phyloP scores from a whole-genome alignment of 2,797 vertebrate species.

The Cyprinella venusta region DNA sequence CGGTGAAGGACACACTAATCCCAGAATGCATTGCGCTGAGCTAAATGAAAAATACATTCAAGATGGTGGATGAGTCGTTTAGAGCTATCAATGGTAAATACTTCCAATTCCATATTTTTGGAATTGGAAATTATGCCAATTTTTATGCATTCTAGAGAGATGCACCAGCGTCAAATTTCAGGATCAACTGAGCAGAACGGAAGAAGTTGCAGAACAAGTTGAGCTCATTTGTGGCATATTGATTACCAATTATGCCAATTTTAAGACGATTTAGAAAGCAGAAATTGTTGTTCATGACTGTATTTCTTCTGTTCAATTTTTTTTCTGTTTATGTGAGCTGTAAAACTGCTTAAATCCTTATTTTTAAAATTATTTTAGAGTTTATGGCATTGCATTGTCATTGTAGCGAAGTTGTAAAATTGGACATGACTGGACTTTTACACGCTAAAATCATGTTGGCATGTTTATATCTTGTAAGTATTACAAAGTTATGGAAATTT shows the following conservation, averaged over 20 bases:
- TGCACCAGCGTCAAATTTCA: not conserved
- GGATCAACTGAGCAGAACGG: not conserved
- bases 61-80: not conserved
- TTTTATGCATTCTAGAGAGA: not conserved
- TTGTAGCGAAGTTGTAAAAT: not conserved
- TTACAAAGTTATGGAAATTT: too few relatives aligned
- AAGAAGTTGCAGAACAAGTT: not conserved
- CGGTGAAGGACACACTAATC: not conserved
- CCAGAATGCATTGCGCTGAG: not conserved
- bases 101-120: not conserved
- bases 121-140: not conserved
- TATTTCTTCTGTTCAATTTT: not conserved
- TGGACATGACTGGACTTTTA: not conserved
- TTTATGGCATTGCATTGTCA: not conserved
- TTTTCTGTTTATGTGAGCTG: not conserved
- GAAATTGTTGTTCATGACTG: not conserved
- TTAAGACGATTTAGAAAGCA: not conserved
- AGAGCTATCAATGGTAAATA: not conserved
- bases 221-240: not conserved
- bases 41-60: not conserved
- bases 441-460: not conserved
- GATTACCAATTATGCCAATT: not conserved
- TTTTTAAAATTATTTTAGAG: not conserved
- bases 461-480: not conserved
- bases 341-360: not conserved